Conservation (phyloP, 2,797 vertebrate genomes). For the Scarus forsteni region DNA sequence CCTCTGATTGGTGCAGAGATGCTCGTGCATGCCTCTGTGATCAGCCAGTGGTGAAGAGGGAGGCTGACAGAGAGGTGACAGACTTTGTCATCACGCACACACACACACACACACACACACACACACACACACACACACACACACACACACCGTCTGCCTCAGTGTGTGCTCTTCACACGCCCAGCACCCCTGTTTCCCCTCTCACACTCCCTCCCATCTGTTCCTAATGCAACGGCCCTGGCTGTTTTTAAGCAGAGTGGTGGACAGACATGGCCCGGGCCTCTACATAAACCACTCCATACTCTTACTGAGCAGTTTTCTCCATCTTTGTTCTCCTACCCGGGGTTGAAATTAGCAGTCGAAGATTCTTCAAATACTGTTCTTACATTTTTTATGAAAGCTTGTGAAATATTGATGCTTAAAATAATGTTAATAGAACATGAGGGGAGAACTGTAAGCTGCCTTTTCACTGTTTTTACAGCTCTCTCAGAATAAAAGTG, state of each 20-base stretch:
- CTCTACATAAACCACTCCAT: conserved; percentile 29
- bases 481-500: conserved; percentile 3
- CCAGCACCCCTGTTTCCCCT: conserved; percentile 58
- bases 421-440: conserved; percentile 26
- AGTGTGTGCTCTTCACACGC: conserved; percentile 58
- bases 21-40: background rate
- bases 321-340: conserved; percentile 22
- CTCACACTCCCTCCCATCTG: conserved; percentile 72
- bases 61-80: conserved; percentile 57
- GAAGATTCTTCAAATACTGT: conserved; percentile 35
- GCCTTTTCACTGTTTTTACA: conserved; percentile 9
- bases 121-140: conserved; percentile 3
- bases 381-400: conserved; percentile 34
- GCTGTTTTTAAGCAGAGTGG: conserved; percentile 59
- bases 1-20: background rate
- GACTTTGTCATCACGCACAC: conserved; percentile 65
- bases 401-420: conserved; percentile 22
- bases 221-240: conserved; percentile 67
- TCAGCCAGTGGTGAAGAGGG: conserved; percentile 57
- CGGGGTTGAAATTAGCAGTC: conserved; percentile 20
- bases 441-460: background rate
- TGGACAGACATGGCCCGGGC: conserved; percentile 62
- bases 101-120: conserved; percentile 47
- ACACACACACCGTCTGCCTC: conserved; percentile 25
- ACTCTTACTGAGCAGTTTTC: conserved; percentile 47